Percentiles rank a stretch among this genome's conserved stretches.
phyloP scores from a whole-genome alignment of 1,140 invertebrate species.

The Atta cephalotes region DNA sequence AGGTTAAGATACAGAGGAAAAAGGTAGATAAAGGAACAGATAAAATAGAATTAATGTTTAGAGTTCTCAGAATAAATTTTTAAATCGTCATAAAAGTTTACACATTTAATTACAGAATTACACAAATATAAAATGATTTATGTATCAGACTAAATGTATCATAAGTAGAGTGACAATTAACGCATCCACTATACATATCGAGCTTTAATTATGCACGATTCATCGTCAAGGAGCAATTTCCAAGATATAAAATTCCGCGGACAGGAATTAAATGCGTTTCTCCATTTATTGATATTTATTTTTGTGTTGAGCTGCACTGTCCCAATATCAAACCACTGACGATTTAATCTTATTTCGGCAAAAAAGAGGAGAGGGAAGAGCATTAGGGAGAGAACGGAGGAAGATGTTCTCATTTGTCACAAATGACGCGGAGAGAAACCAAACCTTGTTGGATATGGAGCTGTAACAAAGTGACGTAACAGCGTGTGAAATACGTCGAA shows the following conservation, averaged over 20 bases:
- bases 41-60: neutral
- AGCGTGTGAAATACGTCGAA: neutral
- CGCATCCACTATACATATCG: neutral
- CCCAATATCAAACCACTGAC: neutral
- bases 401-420: slow-evolving; percentile 29
- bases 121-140: neutral
- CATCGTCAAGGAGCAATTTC: neutral
- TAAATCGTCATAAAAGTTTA: neutral
- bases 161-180: neutral
- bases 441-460: slow-evolving; percentile 1
- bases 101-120: neutral
- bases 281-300: slow-evolving; percentile 17
- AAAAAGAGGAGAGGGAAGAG: neutral
- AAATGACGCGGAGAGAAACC: slow-evolving; percentile 24
- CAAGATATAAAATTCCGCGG: neutral
- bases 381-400: neutral
- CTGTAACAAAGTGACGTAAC: slow-evolving; percentile 14
- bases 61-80: neutral
- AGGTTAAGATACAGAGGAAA: no score
- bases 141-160: neutral
- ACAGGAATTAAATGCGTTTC: neutral
- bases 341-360: slow-evolving; percentile 13
- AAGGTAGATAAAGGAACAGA: no score
- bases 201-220: slow-evolving; percentile 48
- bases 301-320: neutral